Percentiles rank a stretch among this genome's conserved stretches.
These are phyloP conservation scores for Rhinoderma darwinii DNA, from an alignment of 2,113 vertebrate species.

Conservation along the genomic window DNA sequence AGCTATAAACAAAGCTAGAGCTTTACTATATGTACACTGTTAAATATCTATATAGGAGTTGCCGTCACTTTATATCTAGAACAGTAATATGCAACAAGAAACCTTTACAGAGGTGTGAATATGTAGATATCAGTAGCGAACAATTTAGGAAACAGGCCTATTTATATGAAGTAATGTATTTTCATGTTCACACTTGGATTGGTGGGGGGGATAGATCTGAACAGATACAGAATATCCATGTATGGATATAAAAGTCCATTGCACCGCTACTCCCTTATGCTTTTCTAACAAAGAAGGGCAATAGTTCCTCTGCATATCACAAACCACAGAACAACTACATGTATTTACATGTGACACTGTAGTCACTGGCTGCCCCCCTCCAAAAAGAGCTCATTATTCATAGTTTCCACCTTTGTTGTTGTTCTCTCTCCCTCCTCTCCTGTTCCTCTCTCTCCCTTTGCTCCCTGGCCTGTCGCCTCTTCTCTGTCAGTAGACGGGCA, in stretches of 20 bases:
- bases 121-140: too few relatives aligned
- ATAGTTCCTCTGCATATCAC: neutral
- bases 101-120: too few relatives aligned
- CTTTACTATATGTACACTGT: too few relatives aligned
- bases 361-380: neutral
- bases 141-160: too few relatives aligned
- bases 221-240: neutral
- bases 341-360: neutral
- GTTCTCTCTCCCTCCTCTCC: conserved; percentile 84
- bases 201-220: too few relatives aligned
- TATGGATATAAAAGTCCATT: neutral
- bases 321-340: neutral
- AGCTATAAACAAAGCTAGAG: too few relatives aligned
- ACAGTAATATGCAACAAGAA: too few relatives aligned
- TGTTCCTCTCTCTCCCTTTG: conserved; percentile 90
- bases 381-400: neutral
- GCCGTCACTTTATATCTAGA: too few relatives aligned
- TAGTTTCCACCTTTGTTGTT: conserved; percentile 82
- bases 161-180: neutral
- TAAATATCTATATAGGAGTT: too few relatives aligned
- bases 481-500: conserved; percentile 87
- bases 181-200: neutral
- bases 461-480: conserved; percentile 88
- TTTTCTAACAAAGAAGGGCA: neutral
- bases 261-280: neutral